Evolutionary conservation across 2,113 vertebrate species (phyloP), one percentile per base, ranked within the genome.

Genomic region (Gavialis gangeticus): DNA sequence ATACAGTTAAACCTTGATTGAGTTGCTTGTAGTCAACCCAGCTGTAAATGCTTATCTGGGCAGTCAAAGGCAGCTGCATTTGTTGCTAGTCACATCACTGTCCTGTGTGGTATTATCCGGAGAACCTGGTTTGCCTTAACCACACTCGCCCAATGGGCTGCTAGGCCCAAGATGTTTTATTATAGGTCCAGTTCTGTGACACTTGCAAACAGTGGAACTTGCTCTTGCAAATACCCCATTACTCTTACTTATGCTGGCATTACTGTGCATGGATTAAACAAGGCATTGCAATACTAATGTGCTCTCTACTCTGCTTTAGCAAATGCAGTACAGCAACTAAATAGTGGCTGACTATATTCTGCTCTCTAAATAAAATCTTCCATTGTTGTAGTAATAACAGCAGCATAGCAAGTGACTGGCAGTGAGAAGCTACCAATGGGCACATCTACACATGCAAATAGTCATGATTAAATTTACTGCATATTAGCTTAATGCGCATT

Each of bases 291-390:
- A 81, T 81, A 71, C 73, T 0, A 3, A 54, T 12, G 27, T 46
- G 56, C 58, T 59, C 84, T 54, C 66, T 25, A 25, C 24, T 82
- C 79, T 88, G 79, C 87, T 93, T 58, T 2, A 1, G 67, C 17
- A 88, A 88, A 85, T 5, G 46, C 82, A 79, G 77, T 1, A 22
- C 63, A 80, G 46, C 75, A 95, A 63, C 34, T 0, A 0, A 63
- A 16, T 34, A 34, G 46, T 71, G 69, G 34, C 69, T 71, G 69
- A 37, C 30, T 34, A 30, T 71, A 71, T 71, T 37, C 25, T 5
- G 2, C 69, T 92, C 69, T 92, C 88, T 94, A 87, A 71, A 46
- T 59, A 57, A 83, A 82, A 87, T 89, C 89, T 92, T 80, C 73
- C 0, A 0, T 25, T 56, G 10, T 28, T 55, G 64, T 94, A 69